Percentiles rank a stretch among this genome's conserved stretches.
Conservation (phyloP, 2,113 vertebrate genomes). For the Paraplagusia blochii region DNA sequence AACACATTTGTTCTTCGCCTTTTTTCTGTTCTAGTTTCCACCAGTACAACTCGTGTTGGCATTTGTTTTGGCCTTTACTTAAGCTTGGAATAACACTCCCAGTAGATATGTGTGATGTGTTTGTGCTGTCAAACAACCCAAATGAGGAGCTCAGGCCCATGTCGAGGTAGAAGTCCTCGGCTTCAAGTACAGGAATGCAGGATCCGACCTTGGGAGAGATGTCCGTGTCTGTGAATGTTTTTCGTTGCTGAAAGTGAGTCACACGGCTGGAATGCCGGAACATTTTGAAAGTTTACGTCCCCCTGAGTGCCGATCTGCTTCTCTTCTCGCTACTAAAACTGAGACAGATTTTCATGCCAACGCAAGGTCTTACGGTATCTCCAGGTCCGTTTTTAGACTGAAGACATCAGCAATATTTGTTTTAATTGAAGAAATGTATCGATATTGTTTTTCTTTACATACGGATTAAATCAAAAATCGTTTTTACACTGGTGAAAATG, state of each 20-base stretch:
- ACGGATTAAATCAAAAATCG: too few species aligned
- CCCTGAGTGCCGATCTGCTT: slow-evolving; percentile 27
- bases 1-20: slow-evolving; percentile 16
- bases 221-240: slow-evolving; percentile 30
- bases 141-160: too few species aligned
- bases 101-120: slow-evolving; percentile 1
- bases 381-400: slow-evolving; percentile 40
- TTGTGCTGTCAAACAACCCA: background rate
- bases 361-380: background rate
- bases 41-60: too few species aligned
- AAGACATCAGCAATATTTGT: slow-evolving; percentile 9
- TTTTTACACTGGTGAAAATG: too few species aligned
- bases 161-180: slow-evolving; percentile 7
- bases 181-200: slow-evolving; percentile 22
- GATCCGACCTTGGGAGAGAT: slow-evolving; percentile 48
- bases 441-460: background rate
- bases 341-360: slow-evolving; percentile 20
- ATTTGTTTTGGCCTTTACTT: too few species aligned
- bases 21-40: too few species aligned
- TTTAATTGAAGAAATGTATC: slow-evolving; percentile 9
- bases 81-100: background rate
- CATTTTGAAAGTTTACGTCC: slow-evolving; percentile 48
- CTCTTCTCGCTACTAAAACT: slow-evolving; percentile 20
- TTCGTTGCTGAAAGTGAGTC: slow-evolving; percentile 41
- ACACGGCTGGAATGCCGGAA: slow-evolving; percentile 63